These are phyloP conservation scores for Parotia lawesii DNA, from an alignment of 2,113 vertebrate species.

Conservation along the genomic window DNA sequence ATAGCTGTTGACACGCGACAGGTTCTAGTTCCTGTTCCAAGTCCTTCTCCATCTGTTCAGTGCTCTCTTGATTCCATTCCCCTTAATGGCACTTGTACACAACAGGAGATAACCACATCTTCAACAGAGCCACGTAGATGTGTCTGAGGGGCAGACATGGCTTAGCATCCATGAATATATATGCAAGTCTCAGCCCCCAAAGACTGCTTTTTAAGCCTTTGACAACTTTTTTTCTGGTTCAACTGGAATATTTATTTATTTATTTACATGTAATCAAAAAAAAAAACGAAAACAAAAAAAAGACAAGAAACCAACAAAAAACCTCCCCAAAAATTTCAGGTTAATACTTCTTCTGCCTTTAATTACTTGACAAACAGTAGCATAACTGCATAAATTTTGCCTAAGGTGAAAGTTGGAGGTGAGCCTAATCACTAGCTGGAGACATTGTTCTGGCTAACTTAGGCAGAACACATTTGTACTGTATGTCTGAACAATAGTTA, in stretches of 20 bases:
- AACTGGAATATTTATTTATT: slow-evolving; percentile 6
- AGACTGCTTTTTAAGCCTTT: not conserved
- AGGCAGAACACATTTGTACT: slow-evolving; percentile 72
- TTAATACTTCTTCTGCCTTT: slow-evolving; percentile 58
- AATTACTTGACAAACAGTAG: slow-evolving; percentile 69
- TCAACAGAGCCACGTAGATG: not conserved
- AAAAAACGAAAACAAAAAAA: too few species aligned
- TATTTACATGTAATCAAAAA: not conserved
- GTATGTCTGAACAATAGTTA: slow-evolving; percentile 66
- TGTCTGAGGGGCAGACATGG: not conserved
- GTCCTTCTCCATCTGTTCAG: not conserved
- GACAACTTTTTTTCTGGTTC: not conserved
- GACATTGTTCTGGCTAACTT: slow-evolving; percentile 74
- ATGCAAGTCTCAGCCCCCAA: not conserved
- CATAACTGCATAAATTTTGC: slow-evolving; percentile 68
- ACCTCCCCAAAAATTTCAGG: not conserved
- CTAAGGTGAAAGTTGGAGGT: slow-evolving; percentile 68
- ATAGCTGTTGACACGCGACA: not conserved
- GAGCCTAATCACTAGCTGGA: slow-evolving; percentile 72
- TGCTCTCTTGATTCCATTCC: not conserved
- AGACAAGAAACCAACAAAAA: not conserved
- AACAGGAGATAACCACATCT: not conserved
- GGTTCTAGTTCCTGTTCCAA: not conserved
- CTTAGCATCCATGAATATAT: not conserved
- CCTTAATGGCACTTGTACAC: not conserved